Evolutionary conservation across 2,797 vertebrate species (phyloP).

Genomic region (Sebastes vulpes): DNA sequence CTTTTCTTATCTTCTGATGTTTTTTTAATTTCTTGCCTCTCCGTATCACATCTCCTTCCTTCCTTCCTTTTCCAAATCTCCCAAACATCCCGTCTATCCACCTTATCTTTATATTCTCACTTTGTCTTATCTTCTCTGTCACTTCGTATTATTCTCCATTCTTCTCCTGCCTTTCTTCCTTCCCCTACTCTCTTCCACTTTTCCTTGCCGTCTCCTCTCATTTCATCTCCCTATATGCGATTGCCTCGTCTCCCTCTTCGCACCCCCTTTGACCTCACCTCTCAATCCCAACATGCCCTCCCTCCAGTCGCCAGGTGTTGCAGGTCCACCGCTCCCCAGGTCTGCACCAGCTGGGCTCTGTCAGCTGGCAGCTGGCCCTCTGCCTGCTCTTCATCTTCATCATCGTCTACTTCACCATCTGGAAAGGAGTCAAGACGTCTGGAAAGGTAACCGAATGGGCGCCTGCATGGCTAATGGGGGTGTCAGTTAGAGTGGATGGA

Average conservation of each 20-base stretch:
- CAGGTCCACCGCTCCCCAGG: constrained; percentile 94
- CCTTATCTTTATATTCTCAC: neutral
- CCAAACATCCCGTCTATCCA: neutral
- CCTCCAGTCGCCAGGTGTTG: constrained; percentile 92
- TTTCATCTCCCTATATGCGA: neutral
- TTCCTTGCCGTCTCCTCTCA: neutral
- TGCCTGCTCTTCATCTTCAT: constrained; percentile 97
- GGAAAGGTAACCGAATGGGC: constrained; percentile 90
- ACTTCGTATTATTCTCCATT: constrained; percentile 10
- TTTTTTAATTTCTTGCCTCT: neutral
- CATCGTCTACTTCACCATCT: constrained; percentile 98
- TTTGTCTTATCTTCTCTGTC: neutral
- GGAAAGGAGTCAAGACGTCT: constrained; percentile 99
- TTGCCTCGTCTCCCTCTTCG: neutral
- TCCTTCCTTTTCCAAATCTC: neutral
- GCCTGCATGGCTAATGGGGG: constrained; percentile 59
- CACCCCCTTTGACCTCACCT: neutral
- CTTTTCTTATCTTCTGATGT: neutral
- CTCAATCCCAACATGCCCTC: constrained; percentile 4
- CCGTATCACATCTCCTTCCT: neutral
- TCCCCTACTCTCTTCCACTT: neutral
- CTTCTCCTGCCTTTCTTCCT: neutral
- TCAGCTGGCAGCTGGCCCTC: constrained; percentile 96
- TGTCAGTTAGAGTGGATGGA: constrained; percentile 54
- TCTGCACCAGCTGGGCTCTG: constrained; percentile 93